Evolutionary conservation across 2,113 vertebrate species (phyloP).

Genomic region (Uropsilus gracilis): DNA sequence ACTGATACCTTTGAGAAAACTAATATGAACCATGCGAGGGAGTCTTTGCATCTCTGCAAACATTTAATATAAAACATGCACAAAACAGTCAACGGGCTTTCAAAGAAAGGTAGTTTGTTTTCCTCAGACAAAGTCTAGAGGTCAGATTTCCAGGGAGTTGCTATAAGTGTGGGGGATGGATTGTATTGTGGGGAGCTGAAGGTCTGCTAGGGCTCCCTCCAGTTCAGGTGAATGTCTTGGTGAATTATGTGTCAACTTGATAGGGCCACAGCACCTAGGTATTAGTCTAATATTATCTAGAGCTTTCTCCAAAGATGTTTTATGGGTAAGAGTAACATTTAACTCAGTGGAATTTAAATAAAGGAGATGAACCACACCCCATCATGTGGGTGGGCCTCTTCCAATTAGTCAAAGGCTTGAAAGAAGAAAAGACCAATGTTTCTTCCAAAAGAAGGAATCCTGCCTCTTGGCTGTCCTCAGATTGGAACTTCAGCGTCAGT

Average conservation of each 20-base stretch:
- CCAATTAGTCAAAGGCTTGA: neutral
- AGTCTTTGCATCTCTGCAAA: neutral
- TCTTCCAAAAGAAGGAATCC: neutral
- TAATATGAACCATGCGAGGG: conserved; percentile 49
- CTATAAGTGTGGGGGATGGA: neutral
- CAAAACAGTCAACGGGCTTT: neutral
- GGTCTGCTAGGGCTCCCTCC: neutral
- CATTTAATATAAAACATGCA: conserved; percentile 45
- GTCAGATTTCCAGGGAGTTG: neutral
- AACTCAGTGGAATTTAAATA: neutral
- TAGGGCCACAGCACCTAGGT: neutral
- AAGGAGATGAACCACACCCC: neutral
- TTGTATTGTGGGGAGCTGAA: neutral
- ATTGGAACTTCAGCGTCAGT: neutral
- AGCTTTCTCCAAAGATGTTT: neutral
- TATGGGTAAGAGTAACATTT: neutral
- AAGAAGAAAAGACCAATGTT: neutral
- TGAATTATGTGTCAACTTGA: neutral
- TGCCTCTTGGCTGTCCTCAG: neutral
- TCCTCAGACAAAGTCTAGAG: neutral
- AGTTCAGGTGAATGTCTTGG: neutral
- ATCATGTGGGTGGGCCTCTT: neutral
- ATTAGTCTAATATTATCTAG: neutral
- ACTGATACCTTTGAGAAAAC: conserved; percentile 35
- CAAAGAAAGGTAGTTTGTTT: conserved; percentile 27